These are phyloP conservation scores for Platypus cylindrus DNA, from an alignment of 2,888 invertebrate species.

Conservation along the genomic window DNA sequence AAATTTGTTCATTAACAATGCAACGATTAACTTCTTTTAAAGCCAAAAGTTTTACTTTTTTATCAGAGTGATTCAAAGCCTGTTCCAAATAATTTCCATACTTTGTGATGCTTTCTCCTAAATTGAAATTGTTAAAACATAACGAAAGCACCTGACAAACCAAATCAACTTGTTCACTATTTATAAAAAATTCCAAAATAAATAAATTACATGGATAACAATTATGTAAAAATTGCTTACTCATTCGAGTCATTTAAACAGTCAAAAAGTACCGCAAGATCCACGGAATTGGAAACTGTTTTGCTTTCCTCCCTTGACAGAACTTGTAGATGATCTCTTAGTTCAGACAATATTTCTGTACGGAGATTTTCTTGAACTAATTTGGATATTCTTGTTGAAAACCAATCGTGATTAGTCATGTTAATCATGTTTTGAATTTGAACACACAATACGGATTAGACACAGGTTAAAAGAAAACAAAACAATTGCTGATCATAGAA, in stretches of 20 bases:
- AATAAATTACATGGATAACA: constrained; percentile 2
- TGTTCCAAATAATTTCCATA: constrained; percentile 48
- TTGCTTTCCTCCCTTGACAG: constrained; percentile 32
- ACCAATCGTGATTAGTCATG: constrained; percentile 39
- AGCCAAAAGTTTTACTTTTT: constrained; percentile 50
- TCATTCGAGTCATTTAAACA: constrained; percentile 45
- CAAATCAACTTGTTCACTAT: constrained; percentile 45
- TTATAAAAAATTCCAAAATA: constrained; percentile 1
- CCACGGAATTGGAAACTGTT: constrained; percentile 34
- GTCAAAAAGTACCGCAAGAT: constrained; percentile 48
- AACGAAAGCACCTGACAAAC: constrained; percentile 52
- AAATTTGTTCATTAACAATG: constrained; percentile 23
- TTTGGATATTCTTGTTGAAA: constrained; percentile 35
- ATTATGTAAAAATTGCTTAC: constrained; percentile 30
- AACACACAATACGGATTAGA: no score
- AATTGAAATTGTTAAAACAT: constrained; percentile 49
- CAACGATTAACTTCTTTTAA: constrained; percentile 44
- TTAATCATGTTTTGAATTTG: no score
- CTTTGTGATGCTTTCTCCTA: constrained; percentile 46
- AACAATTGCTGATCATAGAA: no score
- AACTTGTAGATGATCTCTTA: constrained; percentile 34
- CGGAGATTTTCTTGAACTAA: constrained; percentile 36
- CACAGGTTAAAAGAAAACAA: no score
- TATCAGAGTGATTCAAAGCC: constrained; percentile 48
- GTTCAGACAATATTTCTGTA: constrained; percentile 35